Evolutionary conservation across 1,140 invertebrate genomes (phyloP), one percentile per base, ranked within the genome.

Genomic region (Amyelois transitella): DNA sequence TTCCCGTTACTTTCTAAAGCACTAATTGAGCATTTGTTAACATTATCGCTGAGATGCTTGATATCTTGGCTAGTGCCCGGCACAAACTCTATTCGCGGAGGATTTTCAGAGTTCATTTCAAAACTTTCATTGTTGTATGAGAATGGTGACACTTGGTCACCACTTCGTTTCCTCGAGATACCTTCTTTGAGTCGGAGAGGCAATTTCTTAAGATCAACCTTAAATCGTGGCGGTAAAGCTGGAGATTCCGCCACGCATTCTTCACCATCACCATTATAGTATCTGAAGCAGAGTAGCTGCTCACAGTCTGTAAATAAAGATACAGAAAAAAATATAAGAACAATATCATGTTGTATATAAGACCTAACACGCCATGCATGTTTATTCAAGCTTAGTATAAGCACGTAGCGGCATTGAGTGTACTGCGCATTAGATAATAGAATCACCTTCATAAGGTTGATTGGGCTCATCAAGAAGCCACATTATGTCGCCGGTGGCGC

Each of bases 11-110:
- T 70, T 73, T 81, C 77, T 87, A 89, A 77, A 75, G 73, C 72
- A 80, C 85, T 89, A 88, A 89, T 89, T 89, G 88, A 89, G 85
- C 88, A 89, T 84, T 86, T 88, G 66, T 88, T 81, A 48, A 89
- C 82, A 62, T 84, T 87, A 58, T 88, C 83, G 64, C 85, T 88
- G 55, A 89, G 75, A 69, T 81, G 71, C 63, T 81, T 88, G 59
- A 88, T 88, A 54, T 89, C 88, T 43, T 83, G 78, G 63, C 69
- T 85, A 45, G 75, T 70, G 58, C 77, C 76, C 21, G 74, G 59
- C 32, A 85, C 81, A 38, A 76, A 76, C 62, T 85, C 84, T 18
- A 87, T 60, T 53, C 77, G 55, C 1, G 74, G 75, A 20, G 69
- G 68, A 50, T 73, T 81, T 57, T 87, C 82, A 14, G 84, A 87